A percentile compares a stretch with the other conserved stretches of the same genome.
phyloP scores from a whole-genome alignment of 2,888 invertebrate genomes.

The Apodemia mormo region DNA sequence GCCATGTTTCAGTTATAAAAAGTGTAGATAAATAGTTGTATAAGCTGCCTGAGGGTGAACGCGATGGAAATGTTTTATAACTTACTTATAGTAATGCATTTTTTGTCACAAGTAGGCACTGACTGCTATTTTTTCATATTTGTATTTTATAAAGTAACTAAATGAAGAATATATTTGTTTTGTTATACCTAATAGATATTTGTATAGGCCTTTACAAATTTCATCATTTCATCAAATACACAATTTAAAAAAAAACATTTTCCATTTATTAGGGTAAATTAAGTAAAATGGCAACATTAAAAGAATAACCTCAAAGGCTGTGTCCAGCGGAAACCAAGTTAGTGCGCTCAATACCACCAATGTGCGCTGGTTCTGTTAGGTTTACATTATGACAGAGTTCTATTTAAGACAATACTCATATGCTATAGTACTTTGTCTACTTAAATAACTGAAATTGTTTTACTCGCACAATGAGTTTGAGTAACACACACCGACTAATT shows the following conservation, averaged over 20 bases:
- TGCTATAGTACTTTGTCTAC: constrained; percentile 52
- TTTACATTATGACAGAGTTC: constrained; percentile 48
- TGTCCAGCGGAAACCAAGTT: constrained; percentile 64
- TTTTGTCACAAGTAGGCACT: too few relatives aligned
- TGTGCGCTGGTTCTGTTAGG: constrained; percentile 44
- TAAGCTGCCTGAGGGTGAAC: too few relatives aligned
- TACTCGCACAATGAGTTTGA: constrained; percentile 42
- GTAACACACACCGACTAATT: constrained; percentile 44
- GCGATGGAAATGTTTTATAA: too few relatives aligned
- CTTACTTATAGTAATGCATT: too few relatives aligned
- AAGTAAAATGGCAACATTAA: constrained; percentile 56
- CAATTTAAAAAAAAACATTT: not conserved
- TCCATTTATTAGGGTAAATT: not conserved
- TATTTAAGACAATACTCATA: constrained; percentile 44
- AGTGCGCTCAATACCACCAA: constrained; percentile 57
- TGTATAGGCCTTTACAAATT: too few relatives aligned
- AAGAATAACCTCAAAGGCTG: constrained; percentile 73
- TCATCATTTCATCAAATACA: too few relatives aligned
- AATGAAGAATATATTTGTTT: too few relatives aligned
- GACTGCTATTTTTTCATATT: too few relatives aligned
- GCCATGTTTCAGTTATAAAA: too few relatives aligned
- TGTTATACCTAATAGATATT: too few relatives aligned
- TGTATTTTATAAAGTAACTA: too few relatives aligned
- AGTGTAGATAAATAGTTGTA: too few relatives aligned
- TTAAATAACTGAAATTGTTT: constrained; percentile 48